Percentiles rank a stretch among this genome's conserved stretches.
Conservation (phyloP, 2,113 vertebrate species). For the Rhipidura dahli region DNA sequence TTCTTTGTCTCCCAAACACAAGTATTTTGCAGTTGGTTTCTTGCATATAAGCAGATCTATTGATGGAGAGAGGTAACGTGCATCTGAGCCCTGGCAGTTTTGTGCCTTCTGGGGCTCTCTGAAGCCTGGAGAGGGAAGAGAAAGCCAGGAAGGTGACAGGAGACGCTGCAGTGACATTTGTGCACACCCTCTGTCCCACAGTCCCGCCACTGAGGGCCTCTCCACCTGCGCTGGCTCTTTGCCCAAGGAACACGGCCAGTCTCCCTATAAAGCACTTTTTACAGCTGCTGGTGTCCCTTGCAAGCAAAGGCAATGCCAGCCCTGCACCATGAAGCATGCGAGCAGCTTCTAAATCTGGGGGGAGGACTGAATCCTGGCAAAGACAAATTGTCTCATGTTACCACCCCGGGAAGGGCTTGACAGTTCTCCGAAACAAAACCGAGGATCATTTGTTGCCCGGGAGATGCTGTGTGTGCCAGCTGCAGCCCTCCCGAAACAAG, state of each 20-base stretch:
- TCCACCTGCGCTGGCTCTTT: not conserved
- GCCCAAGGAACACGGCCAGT: not conserved
- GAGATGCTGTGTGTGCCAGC: constrained; percentile 8
- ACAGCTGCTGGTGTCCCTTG: constrained; percentile 7
- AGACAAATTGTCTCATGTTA: constrained; percentile 25
- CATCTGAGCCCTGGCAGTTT: not conserved
- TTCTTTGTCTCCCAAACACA: not conserved
- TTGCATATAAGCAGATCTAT: not conserved
- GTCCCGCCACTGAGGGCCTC: fast-evolving
- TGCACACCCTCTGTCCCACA: not conserved
- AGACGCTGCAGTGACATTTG: not conserved
- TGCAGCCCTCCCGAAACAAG: not conserved
- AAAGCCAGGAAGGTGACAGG: not conserved
- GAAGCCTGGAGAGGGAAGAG: not conserved
- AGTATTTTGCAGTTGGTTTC: not conserved
- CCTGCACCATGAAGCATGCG: not conserved
- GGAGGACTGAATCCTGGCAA: constrained; percentile 9
- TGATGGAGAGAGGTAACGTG: not conserved
- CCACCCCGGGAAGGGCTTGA: not conserved
- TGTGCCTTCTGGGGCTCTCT: not conserved
- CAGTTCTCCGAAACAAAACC: constrained; percentile 18
- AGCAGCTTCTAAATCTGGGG: constrained; percentile 53
- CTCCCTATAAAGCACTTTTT: not conserved
- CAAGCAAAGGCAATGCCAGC: not conserved
- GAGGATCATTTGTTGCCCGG: not conserved